Evolutionary conservation across 2,797 vertebrate species (phyloP).

Genomic region (Phoxinus dragarum): DNA sequence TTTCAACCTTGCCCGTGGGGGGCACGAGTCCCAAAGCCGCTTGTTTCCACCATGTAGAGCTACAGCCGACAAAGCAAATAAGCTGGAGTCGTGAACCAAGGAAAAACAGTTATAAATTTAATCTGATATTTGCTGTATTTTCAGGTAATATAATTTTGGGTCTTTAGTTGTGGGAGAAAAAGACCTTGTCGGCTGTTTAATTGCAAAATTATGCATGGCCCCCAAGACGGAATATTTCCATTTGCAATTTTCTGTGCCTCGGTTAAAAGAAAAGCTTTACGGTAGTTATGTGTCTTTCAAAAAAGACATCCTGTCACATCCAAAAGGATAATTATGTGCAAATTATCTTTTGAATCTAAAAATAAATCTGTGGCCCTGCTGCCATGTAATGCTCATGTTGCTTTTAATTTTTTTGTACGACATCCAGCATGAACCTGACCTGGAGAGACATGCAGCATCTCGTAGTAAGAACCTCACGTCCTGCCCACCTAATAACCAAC

Average conservation of each 20-base stretch:
- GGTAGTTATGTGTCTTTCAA: conserved; percentile 34
- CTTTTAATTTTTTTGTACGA: background rate
- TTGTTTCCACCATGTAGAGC: conserved; percentile 17
- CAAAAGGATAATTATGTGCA: conserved; percentile 40
- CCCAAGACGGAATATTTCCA: conserved; percentile 26
- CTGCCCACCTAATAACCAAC: conserved; percentile 86
- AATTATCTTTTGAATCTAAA: conserved; percentile 33
- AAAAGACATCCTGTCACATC: conserved; percentile 32
- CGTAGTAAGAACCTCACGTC: conserved; percentile 91
- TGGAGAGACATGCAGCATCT: conserved; percentile 99
- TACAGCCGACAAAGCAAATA: conserved; percentile 28
- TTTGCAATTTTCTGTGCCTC: conserved; percentile 40
- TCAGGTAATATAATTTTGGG: conserved; percentile 30
- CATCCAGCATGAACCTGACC: conserved; percentile 90
- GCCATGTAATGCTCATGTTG: background rate
- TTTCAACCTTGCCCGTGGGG: background rate
- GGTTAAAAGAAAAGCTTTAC: conserved; percentile 32
- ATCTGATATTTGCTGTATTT: conserved; percentile 10
- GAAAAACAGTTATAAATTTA: conserved; percentile 17
- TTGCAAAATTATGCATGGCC: conserved; percentile 40
- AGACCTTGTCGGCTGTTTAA: conserved; percentile 13
- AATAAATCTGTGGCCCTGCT: conserved; percentile 29
- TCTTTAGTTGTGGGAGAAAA: background rate
- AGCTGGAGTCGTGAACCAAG: conserved; percentile 29
- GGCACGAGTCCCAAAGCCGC: background rate